Evolutionary conservation across 2,797 vertebrate species (phyloP).

Genomic region (Trematomus bernacchii): DNA sequence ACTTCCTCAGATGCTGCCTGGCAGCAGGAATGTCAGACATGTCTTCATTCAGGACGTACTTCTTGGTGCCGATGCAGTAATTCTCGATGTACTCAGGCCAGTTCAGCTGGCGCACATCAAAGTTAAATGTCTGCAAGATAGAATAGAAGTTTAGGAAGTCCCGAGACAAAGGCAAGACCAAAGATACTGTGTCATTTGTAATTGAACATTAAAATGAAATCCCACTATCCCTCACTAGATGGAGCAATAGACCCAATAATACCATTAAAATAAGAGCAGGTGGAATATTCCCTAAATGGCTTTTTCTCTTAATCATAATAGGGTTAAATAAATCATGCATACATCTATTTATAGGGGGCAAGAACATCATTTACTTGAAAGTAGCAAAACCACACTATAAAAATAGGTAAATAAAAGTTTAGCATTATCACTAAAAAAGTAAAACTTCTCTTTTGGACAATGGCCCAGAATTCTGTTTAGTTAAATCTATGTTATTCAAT

Average conservation of each 20-base stretch:
- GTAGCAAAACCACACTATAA: too few species aligned
- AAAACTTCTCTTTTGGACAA: too few species aligned
- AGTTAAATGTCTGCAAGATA: slow-evolving; percentile 91
- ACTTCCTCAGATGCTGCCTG: slow-evolving; percentile 93
- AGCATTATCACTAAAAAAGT: too few species aligned
- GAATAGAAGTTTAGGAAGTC: neutral
- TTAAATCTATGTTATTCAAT: too few species aligned
- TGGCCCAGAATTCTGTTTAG: too few species aligned
- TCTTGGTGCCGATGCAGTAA: slow-evolving; percentile 96
- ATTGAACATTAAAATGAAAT: neutral
- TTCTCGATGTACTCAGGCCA: slow-evolving; percentile 98
- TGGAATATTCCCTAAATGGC: neutral
- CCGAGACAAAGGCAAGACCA: neutral
- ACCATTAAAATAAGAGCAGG: neutral
- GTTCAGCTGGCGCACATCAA: slow-evolving; percentile 95
- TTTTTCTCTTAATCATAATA: neutral
- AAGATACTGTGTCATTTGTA: neutral
- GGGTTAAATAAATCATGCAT: neutral
- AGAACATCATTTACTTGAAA: too few species aligned
- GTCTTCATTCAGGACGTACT: slow-evolving; percentile 96
- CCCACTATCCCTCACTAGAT: slow-evolving; percentile 43
- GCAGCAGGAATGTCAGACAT: slow-evolving; percentile 95
- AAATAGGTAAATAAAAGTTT: too few species aligned
- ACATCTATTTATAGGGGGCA: too few species aligned
- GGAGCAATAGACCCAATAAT: slow-evolving; percentile 10